These are phyloP conservation scores for Danaus plexippus DNA, from an alignment of 1,140 invertebrate species.

Conservation along the genomic window DNA sequence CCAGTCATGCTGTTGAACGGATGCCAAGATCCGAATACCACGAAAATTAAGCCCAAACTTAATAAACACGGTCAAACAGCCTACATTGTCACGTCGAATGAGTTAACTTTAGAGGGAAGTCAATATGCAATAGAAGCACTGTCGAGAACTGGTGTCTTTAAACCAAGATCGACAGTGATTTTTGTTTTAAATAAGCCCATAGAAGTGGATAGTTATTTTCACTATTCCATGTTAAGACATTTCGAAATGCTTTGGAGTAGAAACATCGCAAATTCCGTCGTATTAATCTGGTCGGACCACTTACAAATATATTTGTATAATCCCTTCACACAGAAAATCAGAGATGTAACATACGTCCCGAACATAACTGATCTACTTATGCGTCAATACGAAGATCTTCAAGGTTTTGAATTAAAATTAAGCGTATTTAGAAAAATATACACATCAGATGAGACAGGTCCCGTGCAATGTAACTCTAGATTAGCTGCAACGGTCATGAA, in stretches of 20 bases:
- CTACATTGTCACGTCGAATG: conserved; percentile 51
- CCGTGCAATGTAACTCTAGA: conserved; percentile 42
- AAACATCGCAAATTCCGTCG: conserved; percentile 52
- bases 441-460: conserved; percentile 37
- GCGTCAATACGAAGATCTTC: conserved; percentile 44
- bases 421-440: conserved; percentile 56
- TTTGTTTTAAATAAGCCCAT: conserved; percentile 53
- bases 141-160: conserved; percentile 51
- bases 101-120: conserved; percentile 40
- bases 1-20: conserved; percentile 54
- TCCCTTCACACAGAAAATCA: conserved; percentile 45
- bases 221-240: conserved; percentile 42
- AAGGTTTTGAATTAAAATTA: conserved; percentile 41
- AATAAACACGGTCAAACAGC: conserved; percentile 54
- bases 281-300: conserved; percentile 38
- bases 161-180: conserved; percentile 56
- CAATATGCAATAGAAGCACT: conserved; percentile 47
- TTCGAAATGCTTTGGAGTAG: conserved; percentile 52
- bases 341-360: conserved; percentile 43
- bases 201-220: conserved; percentile 44
- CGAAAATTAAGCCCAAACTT: conserved; percentile 46
- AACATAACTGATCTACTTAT: conserved; percentile 35
- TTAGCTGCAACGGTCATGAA: conserved; percentile 44
- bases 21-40: conserved; percentile 42
- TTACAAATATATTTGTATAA: conserved; percentile 55